Conservation (phyloP, 2,113 vertebrate genomes). For the Calonectris borealis region DNA sequence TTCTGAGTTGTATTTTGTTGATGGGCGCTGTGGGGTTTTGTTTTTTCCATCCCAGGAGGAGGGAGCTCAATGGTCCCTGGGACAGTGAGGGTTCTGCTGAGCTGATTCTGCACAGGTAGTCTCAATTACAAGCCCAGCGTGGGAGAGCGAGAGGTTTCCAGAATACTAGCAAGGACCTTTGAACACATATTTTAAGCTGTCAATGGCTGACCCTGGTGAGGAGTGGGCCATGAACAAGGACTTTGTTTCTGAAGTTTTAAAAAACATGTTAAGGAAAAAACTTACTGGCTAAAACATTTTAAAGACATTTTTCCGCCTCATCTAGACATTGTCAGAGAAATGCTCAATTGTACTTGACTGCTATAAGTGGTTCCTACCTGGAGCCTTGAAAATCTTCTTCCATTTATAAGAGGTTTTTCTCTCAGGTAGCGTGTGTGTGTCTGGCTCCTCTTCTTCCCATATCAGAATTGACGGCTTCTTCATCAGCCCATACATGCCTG, state of each 20-base stretch:
- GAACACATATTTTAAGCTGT: not conserved
- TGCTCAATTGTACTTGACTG: not conserved
- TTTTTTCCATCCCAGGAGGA: not conserved
- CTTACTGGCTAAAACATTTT: not conserved
- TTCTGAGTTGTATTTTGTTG: not conserved
- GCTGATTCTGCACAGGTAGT: rapidly evolving
- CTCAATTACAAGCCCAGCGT: not conserved
- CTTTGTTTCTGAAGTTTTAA: not conserved
- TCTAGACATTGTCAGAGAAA: not conserved
- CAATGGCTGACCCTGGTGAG: rapidly evolving
- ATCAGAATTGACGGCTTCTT: constrained; percentile 35
- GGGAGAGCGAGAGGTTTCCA: not conserved
- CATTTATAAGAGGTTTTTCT: not conserved
- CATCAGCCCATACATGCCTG: constrained; percentile 46
- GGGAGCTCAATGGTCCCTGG: not conserved
- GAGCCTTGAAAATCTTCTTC: not conserved
- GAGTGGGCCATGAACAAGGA: not conserved
- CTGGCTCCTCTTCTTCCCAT: constrained; percentile 29
- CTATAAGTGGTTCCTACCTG: not conserved
- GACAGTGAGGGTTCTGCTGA: not conserved
- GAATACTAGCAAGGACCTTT: not conserved
- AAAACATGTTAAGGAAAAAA: not conserved
- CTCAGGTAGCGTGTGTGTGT: rapidly evolving
- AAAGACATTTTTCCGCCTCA: not conserved
- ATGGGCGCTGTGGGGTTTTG: not conserved